Conservation (phyloP, 2,797 vertebrate genomes). For the Podarcis siculus region DNA sequence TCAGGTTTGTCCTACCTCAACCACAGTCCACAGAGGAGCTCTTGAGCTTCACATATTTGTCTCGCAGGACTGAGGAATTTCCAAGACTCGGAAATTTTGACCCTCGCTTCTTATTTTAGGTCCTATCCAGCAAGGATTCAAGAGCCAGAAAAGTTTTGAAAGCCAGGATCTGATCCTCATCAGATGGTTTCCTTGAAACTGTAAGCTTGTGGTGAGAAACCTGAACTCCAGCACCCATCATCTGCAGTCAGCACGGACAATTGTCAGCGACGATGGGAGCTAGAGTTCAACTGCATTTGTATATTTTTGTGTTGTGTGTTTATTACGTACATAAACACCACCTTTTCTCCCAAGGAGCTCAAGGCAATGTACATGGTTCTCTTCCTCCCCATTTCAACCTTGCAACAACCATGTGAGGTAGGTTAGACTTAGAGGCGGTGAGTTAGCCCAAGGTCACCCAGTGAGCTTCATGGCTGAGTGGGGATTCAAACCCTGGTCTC, state of each 20-base stretch:
- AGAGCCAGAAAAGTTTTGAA: neutral
- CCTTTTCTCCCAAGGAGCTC: too few species aligned
- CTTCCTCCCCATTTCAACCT: too few species aligned
- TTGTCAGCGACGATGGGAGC: neutral
- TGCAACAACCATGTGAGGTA: too few species aligned
- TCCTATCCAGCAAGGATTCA: neutral
- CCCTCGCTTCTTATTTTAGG: neutral
- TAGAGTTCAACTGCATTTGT: neutral
- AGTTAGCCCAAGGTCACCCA: too few species aligned
- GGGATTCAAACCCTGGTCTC: too few species aligned
- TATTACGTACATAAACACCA: too few species aligned
- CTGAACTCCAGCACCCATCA: neutral
- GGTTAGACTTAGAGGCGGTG: too few species aligned
- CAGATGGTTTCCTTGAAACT: neutral
- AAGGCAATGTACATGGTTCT: too few species aligned
- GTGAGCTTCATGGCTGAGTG: too few species aligned
- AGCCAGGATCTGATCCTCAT: neutral
- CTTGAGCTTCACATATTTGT: too few species aligned
- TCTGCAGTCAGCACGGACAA: neutral
- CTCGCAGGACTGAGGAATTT: neutral
- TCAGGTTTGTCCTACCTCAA: neutral
- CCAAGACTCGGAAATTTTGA: neutral
- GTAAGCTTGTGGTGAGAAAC: neutral
- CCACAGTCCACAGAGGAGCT: neutral
- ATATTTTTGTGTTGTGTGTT: too few species aligned